Conservation (phyloP, 2,888 invertebrate genomes). For the Aphodius sticticus region DNA sequence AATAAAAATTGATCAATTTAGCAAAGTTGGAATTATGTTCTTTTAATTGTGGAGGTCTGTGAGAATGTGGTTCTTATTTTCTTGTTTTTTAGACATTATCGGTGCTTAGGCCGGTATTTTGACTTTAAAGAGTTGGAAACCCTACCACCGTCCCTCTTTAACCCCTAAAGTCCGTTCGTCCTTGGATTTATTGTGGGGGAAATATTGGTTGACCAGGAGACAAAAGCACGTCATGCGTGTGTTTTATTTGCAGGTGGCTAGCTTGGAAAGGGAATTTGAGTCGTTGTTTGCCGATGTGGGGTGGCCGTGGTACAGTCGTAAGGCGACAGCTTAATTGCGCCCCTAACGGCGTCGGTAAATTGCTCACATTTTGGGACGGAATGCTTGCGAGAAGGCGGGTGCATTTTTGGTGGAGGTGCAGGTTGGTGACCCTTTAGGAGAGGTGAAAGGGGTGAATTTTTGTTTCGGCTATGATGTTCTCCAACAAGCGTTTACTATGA, state of each 20-base stretch:
- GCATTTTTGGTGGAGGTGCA: background rate
- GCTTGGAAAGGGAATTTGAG: background rate
- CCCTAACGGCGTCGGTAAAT: background rate
- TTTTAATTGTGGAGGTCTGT: too few relatives aligned
- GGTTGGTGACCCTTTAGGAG: background rate
- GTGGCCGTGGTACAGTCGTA: background rate
- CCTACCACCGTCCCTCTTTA: background rate
- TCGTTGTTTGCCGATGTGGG: background rate
- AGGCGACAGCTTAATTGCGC: background rate
- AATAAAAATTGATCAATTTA: too few relatives aligned
- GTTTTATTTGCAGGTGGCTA: background rate
- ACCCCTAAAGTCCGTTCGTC: background rate
- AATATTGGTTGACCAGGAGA: background rate
- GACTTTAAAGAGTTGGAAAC: background rate
- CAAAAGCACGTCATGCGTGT: background rate
- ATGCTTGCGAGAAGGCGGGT: background rate
- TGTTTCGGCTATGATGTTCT: too few relatives aligned
- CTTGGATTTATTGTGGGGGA: background rate
- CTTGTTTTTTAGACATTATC: too few relatives aligned
- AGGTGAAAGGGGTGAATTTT: background rate
- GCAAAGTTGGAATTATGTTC: too few relatives aligned
- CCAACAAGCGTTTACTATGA: too few relatives aligned
- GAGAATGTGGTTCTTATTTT: too few relatives aligned
- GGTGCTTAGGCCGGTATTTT: too few relatives aligned
- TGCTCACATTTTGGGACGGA: background rate